Base-by-base conservation (phyloP, 2,113 vertebrate species). In the Struthidea cinerea region DNA sequence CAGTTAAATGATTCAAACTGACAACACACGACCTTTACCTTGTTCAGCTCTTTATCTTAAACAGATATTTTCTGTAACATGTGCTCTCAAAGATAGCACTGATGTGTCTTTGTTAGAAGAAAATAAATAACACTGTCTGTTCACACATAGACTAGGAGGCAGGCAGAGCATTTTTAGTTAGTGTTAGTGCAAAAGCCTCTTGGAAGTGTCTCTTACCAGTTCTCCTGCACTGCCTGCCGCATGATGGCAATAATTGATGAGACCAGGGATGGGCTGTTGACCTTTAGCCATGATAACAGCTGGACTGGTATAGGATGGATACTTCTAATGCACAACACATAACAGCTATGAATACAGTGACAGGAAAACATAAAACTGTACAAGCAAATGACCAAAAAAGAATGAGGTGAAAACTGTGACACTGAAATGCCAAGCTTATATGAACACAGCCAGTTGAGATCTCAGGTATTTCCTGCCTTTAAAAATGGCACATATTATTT, bases 201-300 rank as follows among this genome's bases (percentile, higher is more conserved):
- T 93, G 56, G 52, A 97, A 95, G 63, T 44, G 52, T 95, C 79
- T 97, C 98, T 98, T 98, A 99, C 98, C 98, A 65, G 98, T 96
- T 98, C 96, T 97, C 98, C 97, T 97, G 98, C 95, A 98, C 98
- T 99, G 98, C 94, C 96, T 98, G 98, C 98, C 98, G 99, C 98
- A 94, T 99, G 98, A 98, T 98, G 97, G 96, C 98, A 98, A 98
- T 97, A 97, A 96, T 88, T 98, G 97, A 99, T 98, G 98, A 98
- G 97, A 97, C 98, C 98, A 95, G 98, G 98, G 96, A 99, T 98
- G 97, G 98, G 98, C 95, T 98, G 98, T 91, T 98, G 98, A 97
- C 98, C 99, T 97, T 99, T 99, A 98, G 99, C 99, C 99, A 99
- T 99, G 98, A 99, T 96, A 98, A 98, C 98, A 98, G 98, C 98